Base-by-base conservation (phyloP, 2,113 vertebrate species). In the Gasterosteus nipponicus region DNA sequence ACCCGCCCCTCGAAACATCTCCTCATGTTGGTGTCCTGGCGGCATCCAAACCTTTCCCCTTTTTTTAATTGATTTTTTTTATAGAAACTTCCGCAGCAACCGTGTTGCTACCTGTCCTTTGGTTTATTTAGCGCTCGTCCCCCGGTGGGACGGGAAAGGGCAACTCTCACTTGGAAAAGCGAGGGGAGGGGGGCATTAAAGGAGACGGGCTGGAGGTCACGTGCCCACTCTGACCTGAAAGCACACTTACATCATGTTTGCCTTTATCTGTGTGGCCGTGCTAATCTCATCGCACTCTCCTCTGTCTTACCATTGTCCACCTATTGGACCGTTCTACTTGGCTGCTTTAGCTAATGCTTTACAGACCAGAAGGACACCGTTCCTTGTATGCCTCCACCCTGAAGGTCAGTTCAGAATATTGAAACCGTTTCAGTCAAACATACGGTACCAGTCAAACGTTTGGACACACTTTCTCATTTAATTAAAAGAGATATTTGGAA, bases 11-110 rank as follows among this genome's bases (percentile, higher is more conserved):
- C 35, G 1, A 38, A 44, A 77, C 69, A 54, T 70, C 29, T 75
- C 44, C 57, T 57, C 70, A 3, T 67, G 42, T 49, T 42, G 31
- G 60, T 61, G 66, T 75, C 54, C 31, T 51, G 57, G 57, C 61
- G 47, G 58, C 22, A 11, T 68, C 26, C 41, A 19, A 39, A 49
- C 44, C 3, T 51, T 47, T 31, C 38, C 8, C 35, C 19, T 29
- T 39, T 82, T 41, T 57, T 49, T 44, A 12, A 14, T 44, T 44
- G 15, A 5, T 46, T 18, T 51, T 1, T 22, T 53, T 22, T n/a
- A n/a, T 83, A 81, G 44, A 84, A 77, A 64, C 2, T 46, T 77
- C 87, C 82, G 66, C 70, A 76, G 84, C 87, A 81, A 85, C 87
- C 62, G 2, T 10, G 22, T 47, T 22, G 73, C 69, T 54, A 51